A percentile compares a stretch with the other conserved stretches of the same genome.
phyloP scores from a whole-genome alignment of 2,113 vertebrate genomes.

The Shinisaurus crocodilurus region DNA sequence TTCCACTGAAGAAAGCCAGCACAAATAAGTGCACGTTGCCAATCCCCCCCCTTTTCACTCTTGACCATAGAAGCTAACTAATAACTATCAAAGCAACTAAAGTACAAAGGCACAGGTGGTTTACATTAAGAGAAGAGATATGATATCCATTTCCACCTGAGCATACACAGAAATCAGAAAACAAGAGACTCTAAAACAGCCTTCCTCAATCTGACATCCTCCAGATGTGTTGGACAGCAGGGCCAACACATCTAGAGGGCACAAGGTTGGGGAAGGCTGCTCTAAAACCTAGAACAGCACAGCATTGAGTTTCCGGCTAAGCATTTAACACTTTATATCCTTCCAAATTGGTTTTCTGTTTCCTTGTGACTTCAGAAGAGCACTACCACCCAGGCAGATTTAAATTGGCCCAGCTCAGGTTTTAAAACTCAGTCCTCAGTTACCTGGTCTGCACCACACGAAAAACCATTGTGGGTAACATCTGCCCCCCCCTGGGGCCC shows the following conservation, averaged over 20 bases:
- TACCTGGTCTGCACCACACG: too few species aligned
- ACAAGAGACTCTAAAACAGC: background rate
- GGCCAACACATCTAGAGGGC: too few species aligned
- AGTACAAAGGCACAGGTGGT: conserved; percentile 1
- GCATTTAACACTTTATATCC: background rate
- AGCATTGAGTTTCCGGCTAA: background rate
- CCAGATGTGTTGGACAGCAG: too few species aligned
- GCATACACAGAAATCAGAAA: conserved; percentile 33
- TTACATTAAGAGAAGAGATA: conserved; percentile 34
- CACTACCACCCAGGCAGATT: background rate
- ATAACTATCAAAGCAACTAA: background rate
- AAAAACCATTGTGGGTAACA: too few species aligned
- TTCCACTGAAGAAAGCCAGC: conserved; percentile 62
- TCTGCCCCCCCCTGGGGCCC: too few species aligned
- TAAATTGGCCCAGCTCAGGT: background rate
- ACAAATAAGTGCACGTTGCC: conserved; percentile 64
- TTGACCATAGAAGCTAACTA: conserved; percentile 22
- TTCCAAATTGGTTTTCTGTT: background rate
- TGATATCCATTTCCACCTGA: background rate
- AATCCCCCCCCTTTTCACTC: conserved; percentile 52
- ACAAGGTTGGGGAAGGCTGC: too few species aligned
- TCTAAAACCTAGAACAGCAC: background rate
- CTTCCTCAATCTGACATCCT: too few species aligned
- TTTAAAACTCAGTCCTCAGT: background rate
- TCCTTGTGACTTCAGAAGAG: background rate